Conservation (phyloP, 2,888 invertebrate species). For the Polyommatus iphigenia region DNA sequence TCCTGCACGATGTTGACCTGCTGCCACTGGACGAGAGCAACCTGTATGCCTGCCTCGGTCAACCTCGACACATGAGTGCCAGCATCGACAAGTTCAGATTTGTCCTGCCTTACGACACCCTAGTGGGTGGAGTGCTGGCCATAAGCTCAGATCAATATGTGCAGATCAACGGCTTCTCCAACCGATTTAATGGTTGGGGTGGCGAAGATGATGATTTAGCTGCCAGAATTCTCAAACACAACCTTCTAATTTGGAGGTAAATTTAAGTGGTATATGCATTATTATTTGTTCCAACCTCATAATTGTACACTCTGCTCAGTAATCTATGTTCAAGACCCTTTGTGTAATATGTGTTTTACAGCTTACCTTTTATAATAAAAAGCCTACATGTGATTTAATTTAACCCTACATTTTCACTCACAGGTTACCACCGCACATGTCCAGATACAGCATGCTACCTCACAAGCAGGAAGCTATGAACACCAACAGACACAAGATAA, state of each 20-base stretch:
- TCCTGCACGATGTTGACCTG: conserved; percentile 95
- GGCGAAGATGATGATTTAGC: conserved; percentile 74
- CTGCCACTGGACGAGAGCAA: conserved; percentile 90
- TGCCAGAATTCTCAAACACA: conserved; percentile 49
- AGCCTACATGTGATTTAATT: too few species aligned
- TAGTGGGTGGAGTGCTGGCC: conserved; percentile 69
- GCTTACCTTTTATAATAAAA: neutral
- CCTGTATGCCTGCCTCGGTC: conserved; percentile 88
- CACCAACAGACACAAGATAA: conserved; percentile 47
- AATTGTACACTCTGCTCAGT: neutral
- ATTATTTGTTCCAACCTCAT: neutral
- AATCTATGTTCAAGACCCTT: too few species aligned
- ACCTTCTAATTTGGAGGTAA: conserved; percentile 58
- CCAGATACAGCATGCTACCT: conserved; percentile 67
- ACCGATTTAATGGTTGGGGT: conserved; percentile 68
- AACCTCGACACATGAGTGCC: conserved; percentile 93
- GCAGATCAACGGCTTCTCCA: conserved; percentile 65
- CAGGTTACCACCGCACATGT: conserved; percentile 62
- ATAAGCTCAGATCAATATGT: conserved; percentile 59
- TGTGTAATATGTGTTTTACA: neutral
- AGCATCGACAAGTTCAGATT: conserved; percentile 87
- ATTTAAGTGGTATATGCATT: neutral
- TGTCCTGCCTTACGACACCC: conserved; percentile 50
- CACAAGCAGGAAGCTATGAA: conserved; percentile 59
- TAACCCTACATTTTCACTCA: conserved; percentile 1